Evolutionary conservation across 1,140 invertebrate species (phyloP).

Genomic region (Popillia japonica): DNA sequence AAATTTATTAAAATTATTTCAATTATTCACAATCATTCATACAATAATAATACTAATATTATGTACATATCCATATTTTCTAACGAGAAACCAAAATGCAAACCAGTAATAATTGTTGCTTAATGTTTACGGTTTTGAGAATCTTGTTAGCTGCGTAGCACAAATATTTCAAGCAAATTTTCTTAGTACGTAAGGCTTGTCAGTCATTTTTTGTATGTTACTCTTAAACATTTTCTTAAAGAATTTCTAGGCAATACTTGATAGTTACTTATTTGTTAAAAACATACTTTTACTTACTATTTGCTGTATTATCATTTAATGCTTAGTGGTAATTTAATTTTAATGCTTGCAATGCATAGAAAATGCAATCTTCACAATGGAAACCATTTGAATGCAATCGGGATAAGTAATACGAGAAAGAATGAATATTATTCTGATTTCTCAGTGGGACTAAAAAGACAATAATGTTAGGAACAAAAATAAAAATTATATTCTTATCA

Average conservation of each 20-base stretch:
- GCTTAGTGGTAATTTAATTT: slow-evolving; percentile 27
- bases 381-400: neutral
- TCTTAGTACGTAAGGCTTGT: neutral
- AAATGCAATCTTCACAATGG: slow-evolving; percentile 8
- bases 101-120: slow-evolving; percentile 23
- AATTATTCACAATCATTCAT: slow-evolving; percentile 29
- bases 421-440: slow-evolving; percentile 29
- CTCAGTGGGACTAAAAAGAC: slow-evolving; percentile 28
- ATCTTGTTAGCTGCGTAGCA: neutral
- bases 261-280: slow-evolving; percentile 30
- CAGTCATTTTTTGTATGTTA: neutral
- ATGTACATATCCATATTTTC: slow-evolving; percentile 28
- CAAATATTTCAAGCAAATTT: slow-evolving; percentile 13
- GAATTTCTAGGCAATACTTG: slow-evolving; percentile 4
- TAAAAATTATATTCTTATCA: slow-evolving; percentile 34
- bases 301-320: slow-evolving; percentile 28
- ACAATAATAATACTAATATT: slow-evolving; percentile 26
- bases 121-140: slow-evolving; percentile 4
- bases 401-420: neutral
- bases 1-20: slow-evolving; percentile 17
- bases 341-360: slow-evolving; percentile 30
- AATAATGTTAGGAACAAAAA: slow-evolving; percentile 24
- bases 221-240: neutral
- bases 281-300: slow-evolving; percentile 23
- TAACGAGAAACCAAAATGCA: neutral